Evolutionary conservation across 2,113 vertebrate species (phyloP), one percentile per base, ranked within the genome.

Genomic region (Stigmatopora nigra): DNA sequence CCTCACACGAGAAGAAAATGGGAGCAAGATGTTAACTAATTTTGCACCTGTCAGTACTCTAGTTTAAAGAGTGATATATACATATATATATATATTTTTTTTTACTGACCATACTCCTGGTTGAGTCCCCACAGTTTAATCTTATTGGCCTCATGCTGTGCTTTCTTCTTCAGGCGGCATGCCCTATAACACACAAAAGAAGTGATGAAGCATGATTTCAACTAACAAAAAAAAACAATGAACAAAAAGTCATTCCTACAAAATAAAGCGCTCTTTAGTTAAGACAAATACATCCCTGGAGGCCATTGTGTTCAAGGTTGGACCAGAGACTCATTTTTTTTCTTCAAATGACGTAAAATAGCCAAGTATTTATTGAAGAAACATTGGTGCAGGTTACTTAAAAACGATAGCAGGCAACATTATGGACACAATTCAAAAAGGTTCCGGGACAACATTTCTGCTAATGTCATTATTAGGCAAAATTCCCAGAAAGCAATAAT

Each of bases 91-190:
- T n/a, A n/a, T n/a, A n/a, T 19, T 53, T 53, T 31, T 56, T 53
- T 55, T 3, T 14, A 86, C 88, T 88, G 36, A 91, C 90, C 89
- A 1, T 91, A 90, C 73, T 91, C 90, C 79, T 88, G 87, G 86
- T 90, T 90, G 48, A 91, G 88, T 4, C 90, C 90, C 88, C 88
- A 91, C 66, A 91, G 80, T 76, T 91, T 91, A 79, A 91, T 89
- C 82, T 91, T 91, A 84, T 91, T 91, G 70, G 90, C 90, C 77
- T 91, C 90, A 2, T 91, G 90, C 79, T 91, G 90, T 3, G 90
- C 90, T 65, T 91, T 91, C 84, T 91, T 91, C 87, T 91, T 91
- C 72, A 91, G 85, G 31, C 90, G 67, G 52, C 90, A 91, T 61
- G 90, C 90, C 77, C 90, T 91, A 71, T 10, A 73, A 70, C 10